These are phyloP conservation scores for Caenorhabditis latens DNA, from an alignment of 1,140 invertebrate species.

Conservation along the genomic window DNA sequence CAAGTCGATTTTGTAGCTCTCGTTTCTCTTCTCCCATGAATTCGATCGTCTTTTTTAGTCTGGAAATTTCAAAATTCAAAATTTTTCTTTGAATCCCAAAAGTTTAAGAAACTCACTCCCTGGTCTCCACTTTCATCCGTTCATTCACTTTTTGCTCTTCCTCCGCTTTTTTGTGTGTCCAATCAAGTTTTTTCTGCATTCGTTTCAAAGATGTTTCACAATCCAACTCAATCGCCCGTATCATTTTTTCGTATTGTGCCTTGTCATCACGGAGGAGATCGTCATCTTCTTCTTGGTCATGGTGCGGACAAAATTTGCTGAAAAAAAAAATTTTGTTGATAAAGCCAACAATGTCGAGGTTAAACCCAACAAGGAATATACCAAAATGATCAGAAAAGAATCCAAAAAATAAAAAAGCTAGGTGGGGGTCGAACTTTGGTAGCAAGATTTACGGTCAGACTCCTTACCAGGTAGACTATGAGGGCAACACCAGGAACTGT, in stretches of 20 bases:
- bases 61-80: background rate
- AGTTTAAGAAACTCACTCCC: background rate
- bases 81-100: background rate
- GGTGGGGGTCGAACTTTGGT: too few species aligned
- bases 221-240: background rate
- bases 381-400: too few species aligned
- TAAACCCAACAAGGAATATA: too few species aligned
- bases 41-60: background rate
- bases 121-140: background rate
- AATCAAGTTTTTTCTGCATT: background rate
- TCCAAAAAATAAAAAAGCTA: too few species aligned
- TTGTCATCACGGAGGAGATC: background rate
- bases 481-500: too few species aligned
- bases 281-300: background rate
- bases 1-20: background rate
- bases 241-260: slow-evolving; percentile 14
- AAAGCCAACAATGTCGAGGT: too few species aligned
- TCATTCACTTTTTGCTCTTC: background rate
- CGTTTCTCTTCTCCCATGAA: background rate
- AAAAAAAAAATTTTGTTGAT: background rate
- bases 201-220: background rate
- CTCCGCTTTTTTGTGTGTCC: background rate
- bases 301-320: background rate
- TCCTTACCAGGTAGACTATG: too few species aligned
- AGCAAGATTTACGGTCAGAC: too few species aligned